Percentiles rank a stretch among this genome's conserved stretches.
phyloP scores from a whole-genome alignment of 2,797 vertebrate species.

The Arrhamphus sclerolepis region DNA sequence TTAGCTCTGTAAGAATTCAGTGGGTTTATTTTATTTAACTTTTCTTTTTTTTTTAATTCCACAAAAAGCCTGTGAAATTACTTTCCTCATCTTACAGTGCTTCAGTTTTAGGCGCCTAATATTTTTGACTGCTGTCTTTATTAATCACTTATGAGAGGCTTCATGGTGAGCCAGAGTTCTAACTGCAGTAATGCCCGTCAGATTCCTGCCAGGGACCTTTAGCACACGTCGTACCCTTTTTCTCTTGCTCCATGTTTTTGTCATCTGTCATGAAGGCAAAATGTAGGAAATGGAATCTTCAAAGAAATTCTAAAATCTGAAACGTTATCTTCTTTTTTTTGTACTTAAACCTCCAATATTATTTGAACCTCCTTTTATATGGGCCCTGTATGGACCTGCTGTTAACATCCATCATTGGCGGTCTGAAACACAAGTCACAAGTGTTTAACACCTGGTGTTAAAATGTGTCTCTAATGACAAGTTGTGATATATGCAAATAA shows the following conservation, averaged over 20 bases:
- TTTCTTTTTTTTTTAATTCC: neutral
- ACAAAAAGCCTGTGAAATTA: no score
- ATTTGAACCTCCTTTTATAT: no score
- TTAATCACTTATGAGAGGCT: constrained; percentile 53
- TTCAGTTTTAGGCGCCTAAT: no score
- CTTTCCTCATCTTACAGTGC: no score
- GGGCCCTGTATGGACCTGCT: no score
- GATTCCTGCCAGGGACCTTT: constrained; percentile 22
- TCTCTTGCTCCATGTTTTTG: constrained; percentile 8
- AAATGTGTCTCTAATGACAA: no score
- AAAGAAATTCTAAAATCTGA: neutral
- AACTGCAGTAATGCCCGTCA: constrained; percentile 35
- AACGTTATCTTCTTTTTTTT: neutral
- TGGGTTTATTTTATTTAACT: constrained; percentile 14
- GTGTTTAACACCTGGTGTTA: no score
- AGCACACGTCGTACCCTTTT: constrained; percentile 26
- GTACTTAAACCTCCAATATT: neutral
- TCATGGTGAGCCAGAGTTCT: constrained; percentile 43
- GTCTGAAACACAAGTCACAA: no score
- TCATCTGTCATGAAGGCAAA: constrained; percentile 16
- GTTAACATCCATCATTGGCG: no score
- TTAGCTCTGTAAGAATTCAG: constrained; percentile 40
- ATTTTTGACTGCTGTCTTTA: constrained; percentile 47
- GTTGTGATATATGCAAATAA: no score
- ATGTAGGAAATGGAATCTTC: constrained; percentile 5